These are phyloP conservation scores for Darevskia nairensis DNA, from an alignment of 2,797 vertebrate species.

Conservation along the genomic window DNA sequence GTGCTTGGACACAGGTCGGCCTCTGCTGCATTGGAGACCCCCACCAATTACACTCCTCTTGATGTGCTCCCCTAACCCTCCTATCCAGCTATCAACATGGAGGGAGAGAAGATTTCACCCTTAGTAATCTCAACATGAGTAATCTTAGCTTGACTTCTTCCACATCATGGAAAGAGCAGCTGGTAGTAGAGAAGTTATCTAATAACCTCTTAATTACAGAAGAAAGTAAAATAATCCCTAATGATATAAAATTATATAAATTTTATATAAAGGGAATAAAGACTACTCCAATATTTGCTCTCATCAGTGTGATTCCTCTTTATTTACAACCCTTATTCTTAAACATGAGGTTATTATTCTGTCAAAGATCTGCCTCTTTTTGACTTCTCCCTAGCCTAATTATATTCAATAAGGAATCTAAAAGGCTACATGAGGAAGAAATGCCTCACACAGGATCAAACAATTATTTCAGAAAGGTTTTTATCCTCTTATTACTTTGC, in stretches of 20 bases:
- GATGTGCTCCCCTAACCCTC: no score
- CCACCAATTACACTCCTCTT: no score
- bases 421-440: constrained; percentile 48
- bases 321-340: constrained; percentile 32
- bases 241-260: constrained; percentile 11
- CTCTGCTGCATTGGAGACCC: no score
- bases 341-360: constrained; percentile 57
- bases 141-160: background rate
- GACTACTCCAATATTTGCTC: constrained; percentile 37
- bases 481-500: constrained; percentile 56
- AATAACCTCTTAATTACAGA: constrained; percentile 27
- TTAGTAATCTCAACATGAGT: background rate
- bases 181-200: constrained; percentile 10
- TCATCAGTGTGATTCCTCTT: constrained; percentile 43
- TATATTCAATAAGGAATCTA: constrained; percentile 57
- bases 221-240: constrained; percentile 39
- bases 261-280: constrained; percentile 19
- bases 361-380: constrained; percentile 43
- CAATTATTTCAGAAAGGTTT: constrained; percentile 61
- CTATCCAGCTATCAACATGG: no score
- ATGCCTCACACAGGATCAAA: constrained; percentile 55
- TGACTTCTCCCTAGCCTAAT: constrained; percentile 55
- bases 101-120: no score
- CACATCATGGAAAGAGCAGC: background rate
- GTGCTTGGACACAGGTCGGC: no score